A percentile compares a stretch with the other conserved stretches of the same genome.
phyloP scores from a whole-genome alignment of 2,888 invertebrate genomes.

The Electrophaes corylata region DNA sequence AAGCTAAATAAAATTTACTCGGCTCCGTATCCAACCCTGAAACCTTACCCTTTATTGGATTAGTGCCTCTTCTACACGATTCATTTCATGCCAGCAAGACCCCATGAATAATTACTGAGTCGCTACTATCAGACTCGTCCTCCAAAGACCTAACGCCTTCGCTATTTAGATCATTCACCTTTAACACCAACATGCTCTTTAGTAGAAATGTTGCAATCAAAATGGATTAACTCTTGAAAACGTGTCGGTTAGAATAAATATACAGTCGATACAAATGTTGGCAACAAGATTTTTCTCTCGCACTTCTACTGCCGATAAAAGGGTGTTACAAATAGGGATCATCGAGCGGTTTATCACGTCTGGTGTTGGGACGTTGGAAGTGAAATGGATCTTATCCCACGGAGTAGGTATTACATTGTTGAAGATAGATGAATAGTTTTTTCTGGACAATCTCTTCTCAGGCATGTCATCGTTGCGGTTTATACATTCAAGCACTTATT shows the following conservation, averaged over 20 bases:
- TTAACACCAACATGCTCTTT: slow-evolving; percentile 13
- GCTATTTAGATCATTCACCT: slow-evolving; percentile 11
- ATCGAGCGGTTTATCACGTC: slow-evolving; percentile 19
- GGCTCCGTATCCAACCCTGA: slow-evolving; percentile 5
- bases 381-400: background rate
- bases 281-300: slow-evolving; percentile 20
- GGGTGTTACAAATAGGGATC: slow-evolving; percentile 29
- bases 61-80: slow-evolving; percentile 11
- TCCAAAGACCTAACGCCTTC: slow-evolving; percentile 8
- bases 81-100: slow-evolving; percentile 3
- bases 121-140: slow-evolving; percentile 2
- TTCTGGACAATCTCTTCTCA: background rate
- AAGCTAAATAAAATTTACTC: background rate
- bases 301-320: slow-evolving; percentile 27
- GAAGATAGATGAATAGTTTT: background rate
- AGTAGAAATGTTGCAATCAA: slow-evolving; percentile 8
- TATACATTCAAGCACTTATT: too few species aligned
- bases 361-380: slow-evolving; percentile 5
- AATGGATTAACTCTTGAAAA: slow-evolving; percentile 16
- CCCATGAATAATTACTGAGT: slow-evolving; percentile 17
- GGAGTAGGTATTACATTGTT: background rate
- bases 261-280: slow-evolving; percentile 15
- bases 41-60: slow-evolving; percentile 9
- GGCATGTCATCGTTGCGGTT: too few species aligned
- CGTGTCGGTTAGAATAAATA: slow-evolving; percentile 15